phyloP scores from a whole-genome alignment of 2,113 vertebrate species.

The Mastomys coucha region DNA sequence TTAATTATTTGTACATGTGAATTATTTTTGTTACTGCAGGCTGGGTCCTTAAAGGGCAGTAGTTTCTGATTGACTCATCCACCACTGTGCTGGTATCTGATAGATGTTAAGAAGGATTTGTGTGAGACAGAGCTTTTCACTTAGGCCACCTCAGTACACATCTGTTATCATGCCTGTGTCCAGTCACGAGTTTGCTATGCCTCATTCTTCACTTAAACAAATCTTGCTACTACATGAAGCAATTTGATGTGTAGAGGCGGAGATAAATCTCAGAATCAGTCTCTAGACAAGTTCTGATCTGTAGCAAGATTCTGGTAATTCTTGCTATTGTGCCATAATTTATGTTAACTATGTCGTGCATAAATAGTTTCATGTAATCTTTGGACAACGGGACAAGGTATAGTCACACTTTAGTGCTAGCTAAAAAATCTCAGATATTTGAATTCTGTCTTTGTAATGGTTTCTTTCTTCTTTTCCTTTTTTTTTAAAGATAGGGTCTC shows the following conservation, averaged over 20 bases:
- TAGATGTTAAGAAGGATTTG: slow-evolving; percentile 25
- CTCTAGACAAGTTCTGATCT: not conserved
- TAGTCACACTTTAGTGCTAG: not conserved
- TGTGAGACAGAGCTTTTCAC: slow-evolving; percentile 25
- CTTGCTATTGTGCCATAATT: not conserved
- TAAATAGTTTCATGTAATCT: not conserved
- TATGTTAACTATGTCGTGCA: not conserved
- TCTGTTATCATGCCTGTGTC: slow-evolving; percentile 1
- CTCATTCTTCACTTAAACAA: slow-evolving; percentile 38
- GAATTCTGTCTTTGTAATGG: not conserved
- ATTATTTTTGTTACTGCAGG: slow-evolving; percentile 22
- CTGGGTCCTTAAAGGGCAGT: slow-evolving; percentile 6
- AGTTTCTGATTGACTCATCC: slow-evolving; percentile 5
- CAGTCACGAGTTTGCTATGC: not conserved
- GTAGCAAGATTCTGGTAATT: not conserved
- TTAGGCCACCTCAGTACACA: not conserved
- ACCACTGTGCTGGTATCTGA: not conserved
- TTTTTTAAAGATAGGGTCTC: not conserved
- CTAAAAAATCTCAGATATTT: not conserved
- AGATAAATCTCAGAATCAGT: not conserved
- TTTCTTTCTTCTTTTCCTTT: not conserved
- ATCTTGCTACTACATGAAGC: not conserved
- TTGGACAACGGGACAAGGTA: not conserved
- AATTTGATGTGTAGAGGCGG: not conserved
- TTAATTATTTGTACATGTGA: slow-evolving; percentile 51